Percentiles rank a stretch among this genome's conserved stretches.
Conservation (phyloP, 2,888 invertebrate species). For the Megamerina dolium region DNA sequence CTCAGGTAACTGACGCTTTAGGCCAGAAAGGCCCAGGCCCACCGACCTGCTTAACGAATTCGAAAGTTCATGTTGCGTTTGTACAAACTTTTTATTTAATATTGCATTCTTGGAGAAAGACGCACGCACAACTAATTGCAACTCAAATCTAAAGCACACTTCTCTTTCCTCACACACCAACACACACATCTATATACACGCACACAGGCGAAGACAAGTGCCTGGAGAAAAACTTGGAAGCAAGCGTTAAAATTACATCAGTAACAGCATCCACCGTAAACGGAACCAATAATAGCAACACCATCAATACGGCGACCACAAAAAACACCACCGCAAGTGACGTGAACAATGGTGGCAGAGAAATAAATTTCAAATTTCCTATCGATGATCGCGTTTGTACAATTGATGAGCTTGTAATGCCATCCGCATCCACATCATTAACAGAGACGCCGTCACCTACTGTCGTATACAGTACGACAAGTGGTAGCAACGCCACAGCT, state of each 20-base stretch:
- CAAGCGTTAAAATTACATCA: slow-evolving; percentile 28
- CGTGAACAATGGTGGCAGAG: slow-evolving; percentile 43
- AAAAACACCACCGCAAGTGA: slow-evolving; percentile 18
- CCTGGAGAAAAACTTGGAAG: slow-evolving; percentile 45
- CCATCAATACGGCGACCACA: slow-evolving; percentile 25
- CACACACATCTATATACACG: not conserved
- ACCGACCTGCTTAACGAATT: too few species aligned
- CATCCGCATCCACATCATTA: slow-evolving; percentile 44
- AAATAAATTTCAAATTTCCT: slow-evolving; percentile 58
- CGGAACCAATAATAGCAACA: slow-evolving; percentile 20
- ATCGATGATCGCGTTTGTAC: slow-evolving; percentile 50
- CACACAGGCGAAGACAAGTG: slow-evolving; percentile 42
- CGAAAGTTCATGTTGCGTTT: too few species aligned
- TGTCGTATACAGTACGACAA: slow-evolving; percentile 14
- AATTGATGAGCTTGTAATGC: slow-evolving; percentile 46
- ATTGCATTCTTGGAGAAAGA: too few species aligned
- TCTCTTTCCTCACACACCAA: not conserved
- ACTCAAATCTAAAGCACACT: too few species aligned
- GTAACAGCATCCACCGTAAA: slow-evolving; percentile 22
- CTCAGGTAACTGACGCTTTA: too few species aligned
- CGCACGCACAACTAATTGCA: too few species aligned
- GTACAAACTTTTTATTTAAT: too few species aligned
- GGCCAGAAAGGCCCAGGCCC: too few species aligned
- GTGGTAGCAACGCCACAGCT: slow-evolving; percentile 23
- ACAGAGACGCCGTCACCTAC: slow-evolving; percentile 33